Evolutionary conservation across 2,113 vertebrate species (phyloP), one percentile per base, ranked within the genome.

Genomic region (Malurus alboscapulatus): DNA sequence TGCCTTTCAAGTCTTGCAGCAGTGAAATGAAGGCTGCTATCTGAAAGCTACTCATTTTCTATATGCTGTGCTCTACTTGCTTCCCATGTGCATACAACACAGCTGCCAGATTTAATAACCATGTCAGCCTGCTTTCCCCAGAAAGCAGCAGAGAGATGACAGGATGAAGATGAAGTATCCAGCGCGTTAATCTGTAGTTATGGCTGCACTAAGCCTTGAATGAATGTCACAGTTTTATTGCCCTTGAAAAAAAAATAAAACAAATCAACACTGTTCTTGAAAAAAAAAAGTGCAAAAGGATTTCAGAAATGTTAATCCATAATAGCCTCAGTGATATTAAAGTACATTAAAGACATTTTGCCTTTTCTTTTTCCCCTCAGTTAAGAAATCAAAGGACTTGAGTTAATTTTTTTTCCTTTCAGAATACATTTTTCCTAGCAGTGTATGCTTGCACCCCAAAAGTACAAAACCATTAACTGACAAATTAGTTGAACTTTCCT

Each of bases 91-190:
- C 88, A 84, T 95, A 96, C 90, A 88, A 54, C 96, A 95, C 97
- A 97, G 97, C 97, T 97, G 98, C 97, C 96, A 94, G 97, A 93
- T 96, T 96, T 96, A 96, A 97, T 95, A 94, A 96, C 96, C 91
- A 78, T 93, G 95, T 84, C 96, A 96, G 96, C 82, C 96, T 65
- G 87, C 88, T 91, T 94, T 68, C 84, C 94, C 93, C 79, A 65
- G 59, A 89, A 81, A 83, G 83, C 85, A 85, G 87, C 92, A 76
- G 80, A 88, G 62, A 90, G 95, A 95, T 88, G 96, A 96, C 97
- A 93, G 94, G 62, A 96, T 82, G 78, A 95, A 87, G 71, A 87
- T 90, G 29, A 74, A 94, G 77, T 75, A 91, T 79, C 88, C 91
- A 68, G 81, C 2, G 0, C 2, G n/a, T 84, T 82, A 89, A 87